Evolutionary conservation across 2,797 vertebrate genomes (phyloP), one percentile per base, ranked within the genome.

Genomic region (Scarus forsteni): DNA sequence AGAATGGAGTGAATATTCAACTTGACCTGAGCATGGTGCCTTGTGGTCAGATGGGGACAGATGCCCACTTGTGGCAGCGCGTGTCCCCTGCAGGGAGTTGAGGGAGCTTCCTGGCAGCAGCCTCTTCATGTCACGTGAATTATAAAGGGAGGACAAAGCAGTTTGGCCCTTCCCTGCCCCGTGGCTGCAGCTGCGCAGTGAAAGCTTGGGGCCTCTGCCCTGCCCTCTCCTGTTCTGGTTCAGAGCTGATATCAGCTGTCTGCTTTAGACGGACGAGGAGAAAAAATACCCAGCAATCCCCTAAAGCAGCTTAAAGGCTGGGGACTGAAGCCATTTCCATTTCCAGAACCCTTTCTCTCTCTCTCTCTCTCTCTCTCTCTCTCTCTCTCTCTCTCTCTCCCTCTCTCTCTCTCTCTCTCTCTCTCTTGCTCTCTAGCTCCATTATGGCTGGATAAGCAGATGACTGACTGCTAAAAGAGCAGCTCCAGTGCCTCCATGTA

Each of bases 261-360:
- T 89, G 87, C 85, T 92, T 87, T 84, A 88, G 80, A 87, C 60
- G 46, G 79, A 75, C 88, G 59, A 27, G 62, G 88, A 83, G 75
- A 86, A 84, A 90, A 90, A 91, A 89, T 85, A 89, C 77, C 80
- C 86, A 80, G 83, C 89, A 93, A 93, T 94, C 92, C 91, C 79
- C 87, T 91, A 93, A 95, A 94, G 93, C 92, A 93, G 93, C 92
- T 95, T 94, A 95, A 92, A 89, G 87, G 92, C 92, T 94, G 89
- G 80, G 67, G 85, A 86, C 86, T 75, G 89, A 90, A 89, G 89
- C 84, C 77, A 69, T 89, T 88, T 92, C 88, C 86, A 88, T 92
- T 92, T 92, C 82, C 87, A 85, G 83, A 77, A 79, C 83, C 74
- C 70, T 67, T 67, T 70, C 80, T 77, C 74, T 85, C 64, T 60